Evolutionary conservation across 2,888 invertebrate species (phyloP), one percentile per base, ranked within the genome.

Genomic region (Netelia virgata): DNA sequence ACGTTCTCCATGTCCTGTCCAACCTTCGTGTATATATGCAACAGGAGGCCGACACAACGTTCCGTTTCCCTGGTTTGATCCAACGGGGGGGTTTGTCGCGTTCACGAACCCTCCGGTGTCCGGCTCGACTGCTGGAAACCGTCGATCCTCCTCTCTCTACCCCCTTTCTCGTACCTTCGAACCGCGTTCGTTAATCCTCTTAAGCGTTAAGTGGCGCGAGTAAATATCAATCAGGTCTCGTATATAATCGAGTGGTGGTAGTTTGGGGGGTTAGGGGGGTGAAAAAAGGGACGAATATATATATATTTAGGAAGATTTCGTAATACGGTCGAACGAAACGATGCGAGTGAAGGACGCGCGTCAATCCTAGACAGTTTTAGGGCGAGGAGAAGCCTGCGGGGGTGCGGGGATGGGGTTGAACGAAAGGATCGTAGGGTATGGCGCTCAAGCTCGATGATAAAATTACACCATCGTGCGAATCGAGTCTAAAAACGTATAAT

Each of bases 211-310:
- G 90, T 89, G 90, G 88, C 89, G 89, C 89, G 90, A 90, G 91
- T 91, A 92, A 92, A 92, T 93, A 93, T 92, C 92, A 92, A 92
- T 92, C 91, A 91, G 90, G 87, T 88, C 89, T 89, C 81, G 68
- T 87, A 88, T 88, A 89, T 88, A 68, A 57, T 16, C 57, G 66
- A 70, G 64, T 43, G 43, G 43, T 63, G 57, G 9, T 61, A 14
- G 28, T 43, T 57, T 66, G 59, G 63, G 77, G 20, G 43, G 5
- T 20, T 10, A 20, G 64, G n/a, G 57, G 53, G 47, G 18, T 47
- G 55, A 66, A 16, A 64, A 50, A 41, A 55, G 6, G 16, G 23
- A 36, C 6, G 36, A 36, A 11, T 61, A 8, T 10, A 28, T 61
- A 61, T 61, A 61, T n/a, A 36, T 61, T 61, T 61, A 61, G 14